phyloP scores from a whole-genome alignment of 2,113 vertebrate genomes.

The Oenanthe oenanthe region DNA sequence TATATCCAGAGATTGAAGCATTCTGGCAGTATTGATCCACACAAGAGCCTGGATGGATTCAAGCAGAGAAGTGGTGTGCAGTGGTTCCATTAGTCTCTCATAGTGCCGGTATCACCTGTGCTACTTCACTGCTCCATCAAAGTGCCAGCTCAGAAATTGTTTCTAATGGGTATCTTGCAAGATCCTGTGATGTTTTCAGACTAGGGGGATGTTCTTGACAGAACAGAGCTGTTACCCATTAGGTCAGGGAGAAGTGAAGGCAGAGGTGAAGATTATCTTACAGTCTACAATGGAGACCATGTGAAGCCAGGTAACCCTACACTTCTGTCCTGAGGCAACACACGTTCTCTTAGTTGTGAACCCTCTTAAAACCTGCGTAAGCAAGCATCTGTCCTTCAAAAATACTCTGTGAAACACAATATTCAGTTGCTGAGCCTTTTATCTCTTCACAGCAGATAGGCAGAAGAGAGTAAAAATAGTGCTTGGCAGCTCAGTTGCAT shows the following conservation, averaged over 20 bases:
- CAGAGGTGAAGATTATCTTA: background rate
- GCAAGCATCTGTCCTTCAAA: slow-evolving; percentile 20
- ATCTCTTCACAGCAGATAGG: slow-evolving; percentile 32
- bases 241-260: background rate
- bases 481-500: background rate
- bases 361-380: background rate
- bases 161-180: background rate
- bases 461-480: slow-evolving; percentile 41
- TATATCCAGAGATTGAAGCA: background rate
- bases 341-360: background rate
- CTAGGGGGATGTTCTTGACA: background rate
- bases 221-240: background rate
- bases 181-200: background rate
- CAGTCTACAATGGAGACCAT: fast-evolving
- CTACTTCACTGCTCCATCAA: background rate
- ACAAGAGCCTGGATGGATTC: background rate
- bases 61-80: background rate
- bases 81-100: background rate
- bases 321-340: background rate
- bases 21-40: background rate
- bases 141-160: background rate
- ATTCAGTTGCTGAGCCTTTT: slow-evolving; percentile 1
- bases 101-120: background rate
- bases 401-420: slow-evolving; percentile 11
- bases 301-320: background rate